phyloP scores from a whole-genome alignment of 2,797 vertebrate genomes.

The Catostomus latipinnis region DNA sequence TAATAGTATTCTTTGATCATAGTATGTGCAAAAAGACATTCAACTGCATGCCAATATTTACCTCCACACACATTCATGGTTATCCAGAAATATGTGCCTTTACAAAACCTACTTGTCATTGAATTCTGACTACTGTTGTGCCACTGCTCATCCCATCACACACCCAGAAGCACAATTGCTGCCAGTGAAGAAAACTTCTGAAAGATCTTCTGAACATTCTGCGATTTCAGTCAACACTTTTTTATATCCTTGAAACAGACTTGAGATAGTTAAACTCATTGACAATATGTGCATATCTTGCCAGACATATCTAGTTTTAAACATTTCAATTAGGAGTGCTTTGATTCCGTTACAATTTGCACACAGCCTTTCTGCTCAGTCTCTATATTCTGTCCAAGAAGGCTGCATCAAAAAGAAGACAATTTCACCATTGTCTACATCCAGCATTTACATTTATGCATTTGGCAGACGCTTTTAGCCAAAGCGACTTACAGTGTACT shows the following conservation, averaged over 20 bases:
- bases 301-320: conserved; percentile 23
- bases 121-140: conserved; percentile 18
- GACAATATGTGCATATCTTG: conserved; percentile 1
- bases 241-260: neutral
- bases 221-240: conserved; percentile 28
- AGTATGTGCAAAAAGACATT: conserved; percentile 38
- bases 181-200: conserved; percentile 12
- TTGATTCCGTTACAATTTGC: conserved; percentile 31
- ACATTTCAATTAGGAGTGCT: conserved; percentile 21
- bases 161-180: conserved; percentile 41
- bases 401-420: conserved; percentile 4
- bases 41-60: conserved; percentile 52
- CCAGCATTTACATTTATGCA: neutral
- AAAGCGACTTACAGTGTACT: no score
- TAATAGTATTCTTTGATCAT: conserved; percentile 34
- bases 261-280: conserved; percentile 13
- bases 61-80: conserved; percentile 45
- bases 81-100: conserved; percentile 73
- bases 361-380: conserved; percentile 1
- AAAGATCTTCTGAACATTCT: neutral
- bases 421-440: neutral
- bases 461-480: no score
- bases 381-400: conserved; percentile 32
- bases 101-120: conserved; percentile 9
- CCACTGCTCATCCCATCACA: neutral